Percentiles rank a stretch among this genome's conserved stretches.
Evolutionary conservation across 1,140 invertebrate genomes (phyloP).

Genomic region (Glossosoma conforme): DNA sequence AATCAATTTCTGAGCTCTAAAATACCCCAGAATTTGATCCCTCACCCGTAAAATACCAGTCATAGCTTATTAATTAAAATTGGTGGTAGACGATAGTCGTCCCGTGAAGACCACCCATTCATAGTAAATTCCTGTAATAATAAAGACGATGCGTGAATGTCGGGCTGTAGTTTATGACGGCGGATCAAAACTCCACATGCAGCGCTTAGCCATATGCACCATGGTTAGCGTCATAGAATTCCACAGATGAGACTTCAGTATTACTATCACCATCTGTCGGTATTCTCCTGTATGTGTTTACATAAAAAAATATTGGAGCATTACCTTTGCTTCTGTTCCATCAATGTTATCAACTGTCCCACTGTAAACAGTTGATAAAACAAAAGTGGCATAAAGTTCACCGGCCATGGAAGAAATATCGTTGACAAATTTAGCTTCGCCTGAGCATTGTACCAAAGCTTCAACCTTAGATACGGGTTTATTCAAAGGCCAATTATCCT

Average conservation of each 20-base stretch:
- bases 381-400: constrained; percentile 61
- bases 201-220: not conserved
- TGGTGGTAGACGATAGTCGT: too few relatives aligned
- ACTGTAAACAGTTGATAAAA: constrained; percentile 43
- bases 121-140: not conserved
- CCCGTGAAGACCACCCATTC: too few relatives aligned
- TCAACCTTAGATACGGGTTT: constrained; percentile 69
- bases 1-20: too few relatives aligned
- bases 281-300: not conserved
- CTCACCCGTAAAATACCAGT: too few relatives aligned
- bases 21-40: too few relatives aligned
- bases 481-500: constrained; percentile 66
- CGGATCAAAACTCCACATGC: not conserved
- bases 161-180: not conserved
- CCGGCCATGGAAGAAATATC: constrained; percentile 54
- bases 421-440: constrained; percentile 59
- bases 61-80: too few relatives aligned
- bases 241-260: not conserved
- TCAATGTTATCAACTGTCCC: constrained; percentile 54
- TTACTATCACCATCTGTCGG: not conserved
- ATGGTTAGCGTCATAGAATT: not conserved
- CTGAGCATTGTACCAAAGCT: constrained; percentile 54
- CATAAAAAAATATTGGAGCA: constrained; percentile 12
- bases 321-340: constrained; percentile 55
- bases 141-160: not conserved